A percentile compares a stretch with the other conserved stretches of the same genome.
phyloP scores from a whole-genome alignment of 2,797 vertebrate genomes.

The Cottoperca gobio region DNA sequence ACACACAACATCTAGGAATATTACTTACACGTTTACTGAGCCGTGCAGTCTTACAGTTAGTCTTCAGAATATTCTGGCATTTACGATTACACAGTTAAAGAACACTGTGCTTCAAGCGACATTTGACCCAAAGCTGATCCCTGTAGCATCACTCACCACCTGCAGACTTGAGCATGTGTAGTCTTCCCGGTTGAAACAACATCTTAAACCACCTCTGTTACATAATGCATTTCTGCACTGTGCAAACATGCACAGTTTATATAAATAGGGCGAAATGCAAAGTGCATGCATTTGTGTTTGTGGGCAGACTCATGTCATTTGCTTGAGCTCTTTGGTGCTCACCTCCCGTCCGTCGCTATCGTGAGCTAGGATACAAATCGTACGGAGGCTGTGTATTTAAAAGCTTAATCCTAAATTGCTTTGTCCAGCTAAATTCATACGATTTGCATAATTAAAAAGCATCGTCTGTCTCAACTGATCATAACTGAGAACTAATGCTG shows the following conservation, averaged over 20 bases:
- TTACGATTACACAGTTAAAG: not conserved
- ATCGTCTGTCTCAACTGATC: not conserved
- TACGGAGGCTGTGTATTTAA: not conserved
- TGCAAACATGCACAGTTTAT: not conserved
- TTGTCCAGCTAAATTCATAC: not conserved
- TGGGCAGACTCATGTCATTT: not conserved
- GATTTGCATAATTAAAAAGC: not conserved
- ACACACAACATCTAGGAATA: conserved; percentile 5
- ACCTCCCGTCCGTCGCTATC: too few relatives aligned
- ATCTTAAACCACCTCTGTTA: conserved; percentile 35
- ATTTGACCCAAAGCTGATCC: not conserved
- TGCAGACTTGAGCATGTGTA: not conserved
- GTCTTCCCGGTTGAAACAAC: not conserved
- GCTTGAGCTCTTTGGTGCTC: not conserved
- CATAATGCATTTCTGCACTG: conserved; percentile 1
- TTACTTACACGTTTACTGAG: conserved; percentile 7
- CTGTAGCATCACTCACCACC: conserved; percentile 8
- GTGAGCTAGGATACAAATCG: not conserved
- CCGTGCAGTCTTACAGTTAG: conserved; percentile 4
- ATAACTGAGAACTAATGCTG: not conserved
- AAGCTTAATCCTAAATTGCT: not conserved
- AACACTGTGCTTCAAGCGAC: not conserved
- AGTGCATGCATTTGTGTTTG: not conserved
- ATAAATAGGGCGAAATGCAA: not conserved
- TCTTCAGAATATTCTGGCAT: conserved; percentile 1